These are phyloP conservation scores for Crax fasciolata DNA, from an alignment of 2,797 vertebrate species.

Conservation along the genomic window DNA sequence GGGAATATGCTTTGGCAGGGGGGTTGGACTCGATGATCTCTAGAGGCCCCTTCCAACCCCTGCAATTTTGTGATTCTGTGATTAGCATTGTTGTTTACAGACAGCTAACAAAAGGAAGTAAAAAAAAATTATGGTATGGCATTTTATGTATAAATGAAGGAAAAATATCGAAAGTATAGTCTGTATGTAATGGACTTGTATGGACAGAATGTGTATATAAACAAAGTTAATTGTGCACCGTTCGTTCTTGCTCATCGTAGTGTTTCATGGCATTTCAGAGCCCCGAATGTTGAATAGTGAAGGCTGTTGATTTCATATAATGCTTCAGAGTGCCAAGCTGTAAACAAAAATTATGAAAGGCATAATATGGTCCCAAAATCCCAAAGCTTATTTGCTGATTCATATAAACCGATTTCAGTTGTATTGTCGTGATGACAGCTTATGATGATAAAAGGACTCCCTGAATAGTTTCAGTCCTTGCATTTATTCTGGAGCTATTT, in stretches of 20 bases:
- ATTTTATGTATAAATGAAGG: background rate
- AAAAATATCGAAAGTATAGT: background rate
- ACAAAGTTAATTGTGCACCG: conserved; percentile 1
- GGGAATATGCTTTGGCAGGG: too few relatives aligned
- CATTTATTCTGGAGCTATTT: background rate
- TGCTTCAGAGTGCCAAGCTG: conserved; percentile 4
- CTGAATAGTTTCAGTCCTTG: conserved; percentile 12
- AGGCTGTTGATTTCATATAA: background rate
- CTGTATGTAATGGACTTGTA: background rate
- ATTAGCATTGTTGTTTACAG: background rate
- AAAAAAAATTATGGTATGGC: background rate
- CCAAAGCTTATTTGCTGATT: conserved; percentile 10
- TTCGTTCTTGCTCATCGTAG: background rate
- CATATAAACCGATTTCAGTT: conserved; percentile 14
- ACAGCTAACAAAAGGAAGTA: background rate
- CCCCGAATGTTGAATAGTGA: background rate
- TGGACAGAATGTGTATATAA: conserved; percentile 15
- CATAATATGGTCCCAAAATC: background rate
- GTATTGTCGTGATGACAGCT: background rate
- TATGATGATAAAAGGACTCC: conserved; percentile 5
- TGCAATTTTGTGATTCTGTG: too few relatives aligned
- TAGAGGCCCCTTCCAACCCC: too few relatives aligned
- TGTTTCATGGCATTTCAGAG: conserved; percentile 7
- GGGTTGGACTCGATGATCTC: too few relatives aligned
- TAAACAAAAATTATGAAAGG: conserved; percentile 38